Evolutionary conservation across 2,888 invertebrate genomes (phyloP).

Genomic region (Gari tellinella): DNA sequence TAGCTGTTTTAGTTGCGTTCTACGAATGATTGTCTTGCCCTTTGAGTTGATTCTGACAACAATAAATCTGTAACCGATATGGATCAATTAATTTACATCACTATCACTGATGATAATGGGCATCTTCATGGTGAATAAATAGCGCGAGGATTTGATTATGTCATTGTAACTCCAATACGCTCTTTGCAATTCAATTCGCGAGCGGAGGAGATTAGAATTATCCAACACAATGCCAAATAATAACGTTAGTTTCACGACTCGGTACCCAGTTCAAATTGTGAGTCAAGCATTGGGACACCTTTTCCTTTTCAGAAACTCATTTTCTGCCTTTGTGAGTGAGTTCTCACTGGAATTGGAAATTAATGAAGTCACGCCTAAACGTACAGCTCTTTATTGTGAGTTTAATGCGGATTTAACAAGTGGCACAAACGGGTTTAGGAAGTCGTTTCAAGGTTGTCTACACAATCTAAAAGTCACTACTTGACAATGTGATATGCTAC

Average conservation of each 20-base stretch:
- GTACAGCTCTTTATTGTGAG: conserved; percentile 33
- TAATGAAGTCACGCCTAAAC: conserved; percentile 63
- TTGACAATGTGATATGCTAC: conserved; percentile 3
- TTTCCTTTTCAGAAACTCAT: conserved; percentile 46
- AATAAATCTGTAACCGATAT: too few species aligned
- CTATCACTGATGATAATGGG: too few species aligned
- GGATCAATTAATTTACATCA: too few species aligned
- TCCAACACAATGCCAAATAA: conserved; percentile 40
- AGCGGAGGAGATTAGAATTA: conserved; percentile 19
- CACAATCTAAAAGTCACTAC: conserved; percentile 41
- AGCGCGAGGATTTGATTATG: conserved; percentile 1
- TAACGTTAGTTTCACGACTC: conserved; percentile 45
- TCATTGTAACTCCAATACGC: not conserved
- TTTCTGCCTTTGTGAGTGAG: conserved; percentile 42
- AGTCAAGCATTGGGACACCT: conserved; percentile 27
- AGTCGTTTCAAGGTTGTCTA: conserved; percentile 54
- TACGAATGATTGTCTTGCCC: too few species aligned
- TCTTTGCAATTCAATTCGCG: too few species aligned
- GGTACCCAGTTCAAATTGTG: conserved; percentile 41
- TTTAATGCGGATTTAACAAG: conserved; percentile 44
- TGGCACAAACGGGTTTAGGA: conserved; percentile 50
- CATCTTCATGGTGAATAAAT: too few species aligned
- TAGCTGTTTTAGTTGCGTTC: too few species aligned
- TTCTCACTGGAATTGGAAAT: conserved; percentile 42
- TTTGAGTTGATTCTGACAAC: too few species aligned